Evolutionary conservation across 1,140 invertebrate species (phyloP), one percentile per base, ranked within the genome.

Genomic region (Drosophila aff.): DNA sequence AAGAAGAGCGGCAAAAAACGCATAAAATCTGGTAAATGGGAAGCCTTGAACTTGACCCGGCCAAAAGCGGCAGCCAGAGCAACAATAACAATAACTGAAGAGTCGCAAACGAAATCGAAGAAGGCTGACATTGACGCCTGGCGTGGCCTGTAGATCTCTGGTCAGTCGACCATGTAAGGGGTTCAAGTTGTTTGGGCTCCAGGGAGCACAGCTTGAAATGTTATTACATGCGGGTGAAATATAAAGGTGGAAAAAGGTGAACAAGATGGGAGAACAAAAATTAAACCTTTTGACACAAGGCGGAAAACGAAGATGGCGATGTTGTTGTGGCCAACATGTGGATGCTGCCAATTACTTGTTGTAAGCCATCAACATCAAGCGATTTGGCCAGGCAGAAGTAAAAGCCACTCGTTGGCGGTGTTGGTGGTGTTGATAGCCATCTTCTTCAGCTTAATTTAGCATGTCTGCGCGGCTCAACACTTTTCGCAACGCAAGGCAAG

Each of bases 361-460:
- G 89, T 82, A 91, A 91, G 81, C 84, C 89, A 91, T 91, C 89
- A 91, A 91, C 89, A 90, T 89, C 85, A 89, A 89, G 89, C 83
- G 89, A 87, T 91, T 91, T 91, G 81, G 87, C 86, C 89, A 77
- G 73, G 36, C 26, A 71, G 68, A 71, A 68, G 80, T 71, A 57
- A 75, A 79, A 79, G 61, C 82, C 63, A 64, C 61, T 84, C 50
- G 50, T 55, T 83, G 80, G 72, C 58, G 73, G 72, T 78, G 80
- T 60, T 75, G 87, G 74, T 89, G 89, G 89, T 91, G 89, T 91
- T 91, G 89, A 91, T 91, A 91, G 83, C 86, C 89, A 91, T 91
- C 89, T 91, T 91, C 89, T 91, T 91, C 89, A 89, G 89, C 89
- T 91, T 91, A 91, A 91, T 91, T 91, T 91, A 91, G 89, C 89